Percentiles rank a stretch among this genome's conserved stretches.
Evolutionary conservation across 2,797 vertebrate species (phyloP).

Genomic region (Anabas testudineus): DNA sequence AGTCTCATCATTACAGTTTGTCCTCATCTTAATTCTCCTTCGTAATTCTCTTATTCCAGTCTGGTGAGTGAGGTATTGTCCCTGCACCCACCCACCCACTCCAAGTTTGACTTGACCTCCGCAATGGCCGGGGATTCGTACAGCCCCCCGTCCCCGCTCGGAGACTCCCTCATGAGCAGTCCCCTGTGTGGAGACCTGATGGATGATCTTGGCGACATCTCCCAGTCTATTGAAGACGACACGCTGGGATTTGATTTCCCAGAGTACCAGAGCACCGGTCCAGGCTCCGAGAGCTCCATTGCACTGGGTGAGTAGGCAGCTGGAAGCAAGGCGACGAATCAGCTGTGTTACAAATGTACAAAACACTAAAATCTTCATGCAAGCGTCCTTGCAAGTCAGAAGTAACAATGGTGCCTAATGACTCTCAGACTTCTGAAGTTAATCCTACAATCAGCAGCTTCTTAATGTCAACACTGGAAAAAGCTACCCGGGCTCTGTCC

Average conservation of each 20-base stretch:
- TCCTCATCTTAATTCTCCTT: not conserved
- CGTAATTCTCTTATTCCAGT: constrained; percentile 54
- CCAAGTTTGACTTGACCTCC: constrained; percentile 44
- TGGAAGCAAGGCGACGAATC: too few species aligned
- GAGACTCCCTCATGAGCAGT: constrained; percentile 88
- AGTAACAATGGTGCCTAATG: too few species aligned
- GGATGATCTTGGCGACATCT: constrained; percentile 89
- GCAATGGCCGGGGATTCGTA: constrained; percentile 88
- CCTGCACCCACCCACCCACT: not conserved
- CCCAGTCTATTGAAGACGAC: constrained; percentile 88
- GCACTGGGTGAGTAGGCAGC: constrained; percentile 77
- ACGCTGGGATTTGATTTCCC: constrained; percentile 87
- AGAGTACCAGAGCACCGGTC: constrained; percentile 88
- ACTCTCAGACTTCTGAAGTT: too few species aligned
- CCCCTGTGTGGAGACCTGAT: constrained; percentile 92
- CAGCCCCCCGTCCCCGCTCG: constrained; percentile 87
- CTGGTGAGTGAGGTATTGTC: constrained; percentile 67
- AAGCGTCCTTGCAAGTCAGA: too few species aligned
- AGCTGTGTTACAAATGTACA: not conserved
- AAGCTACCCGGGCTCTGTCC: not conserved
- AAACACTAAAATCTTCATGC: not conserved
- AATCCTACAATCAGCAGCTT: not conserved
- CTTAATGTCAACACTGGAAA: not conserved
- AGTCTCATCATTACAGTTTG: not conserved
- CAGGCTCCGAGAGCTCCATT: constrained; percentile 86